Evolutionary conservation across 2,888 invertebrate genomes (phyloP), one percentile per base, ranked within the genome.

Genomic region (Hemistola chrysoprasaria): DNA sequence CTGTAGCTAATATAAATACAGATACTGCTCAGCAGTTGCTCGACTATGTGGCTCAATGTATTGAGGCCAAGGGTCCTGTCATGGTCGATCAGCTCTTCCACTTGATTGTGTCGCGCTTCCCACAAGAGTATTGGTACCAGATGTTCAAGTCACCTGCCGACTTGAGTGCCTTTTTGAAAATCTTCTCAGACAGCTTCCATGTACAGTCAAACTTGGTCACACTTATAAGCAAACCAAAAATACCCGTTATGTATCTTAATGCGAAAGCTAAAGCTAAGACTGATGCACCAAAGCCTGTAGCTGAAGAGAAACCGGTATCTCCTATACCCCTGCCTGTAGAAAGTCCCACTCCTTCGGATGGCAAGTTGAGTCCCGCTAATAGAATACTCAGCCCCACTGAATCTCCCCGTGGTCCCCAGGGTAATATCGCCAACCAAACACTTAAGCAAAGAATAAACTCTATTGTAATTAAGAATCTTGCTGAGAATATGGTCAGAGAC

Each of bases 101-200:
- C 65, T 89, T 95, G 59, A 94, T 95, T 22, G 93, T 94, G 32
- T 92, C 94, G 3, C 92, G 92, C 54, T 95, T 94, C 63, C 93
- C 94, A 3, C 93, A 93, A 67, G 94, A 94, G 51, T 92, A 93
- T 56, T 96, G 95, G 94, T 92, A 94, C 62, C 94, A 93, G 65
- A 94, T 97, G 87, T 97, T 98, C 66, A 97, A 97, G 73, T 97
- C 96, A 1, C 94, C 96, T 0, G 94, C 94, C 40, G 98, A 98
- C 81, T 89, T 98, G 56, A 93, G 94, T 32, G 97, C 97, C 30
- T 98, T 98, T 74, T 88, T 98, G 36, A 95, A 96, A 77, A 92
- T 98, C 85, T 97, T 98, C 75, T 95, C 97, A n/a, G 96, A 97
- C 76, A 93, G 96, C 63, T 98, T 98, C 83, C 95, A 96, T 75